These are phyloP conservation scores for Pissodes strobi DNA, from an alignment of 1,140 invertebrate species.

Conservation along the genomic window DNA sequence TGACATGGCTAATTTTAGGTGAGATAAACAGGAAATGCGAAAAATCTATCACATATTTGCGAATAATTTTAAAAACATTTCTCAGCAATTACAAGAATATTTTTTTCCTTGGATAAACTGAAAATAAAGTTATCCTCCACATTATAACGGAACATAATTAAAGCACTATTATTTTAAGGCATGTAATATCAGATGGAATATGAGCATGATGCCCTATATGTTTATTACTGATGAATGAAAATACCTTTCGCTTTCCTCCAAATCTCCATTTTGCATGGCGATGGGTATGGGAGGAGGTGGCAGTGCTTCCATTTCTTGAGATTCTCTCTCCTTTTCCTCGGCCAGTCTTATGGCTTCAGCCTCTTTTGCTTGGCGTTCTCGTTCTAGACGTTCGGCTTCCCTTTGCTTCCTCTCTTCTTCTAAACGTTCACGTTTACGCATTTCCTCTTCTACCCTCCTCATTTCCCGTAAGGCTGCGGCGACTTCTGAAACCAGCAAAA, in stretches of 20 bases:
- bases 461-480: conserved; percentile 85
- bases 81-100: no score
- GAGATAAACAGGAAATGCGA: no score
- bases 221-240: no score
- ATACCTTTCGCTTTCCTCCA: conserved; percentile 62
- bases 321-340: conserved; percentile 40
- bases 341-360: conserved; percentile 42
- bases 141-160: no score
- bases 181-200: no score
- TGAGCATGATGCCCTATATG: no score
- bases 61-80: no score
- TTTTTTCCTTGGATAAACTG: no score
- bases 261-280: conserved; percentile 38
- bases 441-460: conserved; percentile 90
- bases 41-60: no score
- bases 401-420: conserved; percentile 67
- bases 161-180: no score
- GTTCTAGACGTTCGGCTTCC: conserved; percentile 47
- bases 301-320: conserved; percentile 42
- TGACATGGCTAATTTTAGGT: no score
- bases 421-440: conserved; percentile 67
- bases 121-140: no score
- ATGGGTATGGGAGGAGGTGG: conserved; percentile 35
- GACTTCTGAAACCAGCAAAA: conserved; percentile 60
- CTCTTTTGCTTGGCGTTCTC: conserved; percentile 54